Evolutionary conservation across 2,797 vertebrate genomes (phyloP), one percentile per base, ranked within the genome.

Genomic region (Protosalanx chinensis): DNA sequence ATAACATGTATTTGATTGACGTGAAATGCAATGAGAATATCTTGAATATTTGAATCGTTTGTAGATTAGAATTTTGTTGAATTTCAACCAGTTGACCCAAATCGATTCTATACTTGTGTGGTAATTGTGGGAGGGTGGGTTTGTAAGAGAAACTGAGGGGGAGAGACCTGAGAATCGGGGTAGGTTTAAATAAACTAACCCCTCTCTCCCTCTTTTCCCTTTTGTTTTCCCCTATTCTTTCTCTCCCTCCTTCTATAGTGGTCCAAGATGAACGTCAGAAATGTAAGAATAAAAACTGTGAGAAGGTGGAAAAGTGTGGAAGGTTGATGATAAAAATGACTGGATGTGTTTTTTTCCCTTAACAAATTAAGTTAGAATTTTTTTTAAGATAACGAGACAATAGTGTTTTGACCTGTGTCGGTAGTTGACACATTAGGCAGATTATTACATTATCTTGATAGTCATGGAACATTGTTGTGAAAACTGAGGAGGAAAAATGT

Each of bases 201-300:
- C 81, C 83, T 85, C 75, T 86, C 76, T 86, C 76, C 79, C 75
- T 81, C 70, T 85, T 70, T 83, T 81, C 81, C 81, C 81, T 77
- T 83, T 85, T 79, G 81, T 80, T 85, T 79, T 81, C 84, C 84
- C 75, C 79, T 83, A 81, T 85, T 88, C 84, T 86, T 80, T 88
- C 81, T 87, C 85, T 84, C 84, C 85, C 78, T 88, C 82, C 87
- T 86, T 87, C 84, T 88, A 80, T 85, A 90, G 85, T 82, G 81
- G 81, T 90, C 67, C 73, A 74, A 74, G 68, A 74, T 70, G 68
- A 74, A 74, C 62, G 73, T 66, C 81, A 89, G 86, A 85, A 84
- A 83, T 87, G 82, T 86, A 87, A 83, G 82, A 80, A 88, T 83
- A 71, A 82, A 83, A 82, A 80, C 13, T 46, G 41, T 8, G 13